Evolutionary conservation across 2,113 vertebrate genomes (phyloP).

Genomic region (Siphamia tubifer): DNA sequence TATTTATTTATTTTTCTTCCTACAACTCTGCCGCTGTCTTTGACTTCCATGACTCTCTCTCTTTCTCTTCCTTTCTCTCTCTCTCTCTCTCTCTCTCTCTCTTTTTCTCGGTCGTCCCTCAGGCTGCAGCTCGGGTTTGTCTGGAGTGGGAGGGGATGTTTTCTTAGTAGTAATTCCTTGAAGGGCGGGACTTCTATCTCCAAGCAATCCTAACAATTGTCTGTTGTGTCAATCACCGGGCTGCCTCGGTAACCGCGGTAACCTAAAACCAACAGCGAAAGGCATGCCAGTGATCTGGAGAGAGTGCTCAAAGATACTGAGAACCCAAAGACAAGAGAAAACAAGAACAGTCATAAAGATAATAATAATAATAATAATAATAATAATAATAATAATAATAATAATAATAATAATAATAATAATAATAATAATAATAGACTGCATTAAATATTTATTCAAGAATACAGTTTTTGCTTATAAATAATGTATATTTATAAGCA

Average conservation of each 20-base stretch:
- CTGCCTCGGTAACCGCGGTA: slow-evolving; percentile 46
- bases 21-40: slow-evolving; percentile 3
- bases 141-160: slow-evolving; percentile 60
- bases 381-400: too few species aligned
- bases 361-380: too few species aligned
- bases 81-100: not conserved
- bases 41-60: slow-evolving; percentile 18
- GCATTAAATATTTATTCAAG: too few species aligned
- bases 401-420: too few species aligned
- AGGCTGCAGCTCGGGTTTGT: slow-evolving; percentile 28
- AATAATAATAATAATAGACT: too few species aligned
- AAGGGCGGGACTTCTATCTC: slow-evolving; percentile 59
- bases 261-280: slow-evolving; percentile 37
- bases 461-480: too few species aligned
- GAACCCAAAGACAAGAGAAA: not conserved
- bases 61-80: not conserved
- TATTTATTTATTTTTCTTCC: not conserved
- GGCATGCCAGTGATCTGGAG: not conserved
- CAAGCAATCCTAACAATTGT: slow-evolving; percentile 37
- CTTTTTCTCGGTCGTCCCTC: not conserved
- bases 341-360: too few species aligned
- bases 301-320: not conserved
- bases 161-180: slow-evolving; percentile 66
- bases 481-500: not conserved
- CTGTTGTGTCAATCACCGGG: slow-evolving; percentile 48